Percentiles rank a stretch among this genome's conserved stretches.
These are phyloP conservation scores for Discoglossus pictus DNA, from an alignment of 2,797 vertebrate species.

Conservation along the genomic window DNA sequence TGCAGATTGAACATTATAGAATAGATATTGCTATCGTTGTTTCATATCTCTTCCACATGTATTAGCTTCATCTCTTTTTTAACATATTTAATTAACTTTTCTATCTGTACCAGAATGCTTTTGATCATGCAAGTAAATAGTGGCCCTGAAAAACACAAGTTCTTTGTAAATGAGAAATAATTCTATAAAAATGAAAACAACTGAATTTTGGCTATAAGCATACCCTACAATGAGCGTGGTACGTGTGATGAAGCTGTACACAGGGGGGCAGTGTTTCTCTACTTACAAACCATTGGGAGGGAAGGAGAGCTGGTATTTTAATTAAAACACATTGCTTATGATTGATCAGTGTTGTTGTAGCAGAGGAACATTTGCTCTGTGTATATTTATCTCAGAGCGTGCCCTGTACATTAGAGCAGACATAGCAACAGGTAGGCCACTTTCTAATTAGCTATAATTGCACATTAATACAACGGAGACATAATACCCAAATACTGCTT, in stretches of 20 bases:
- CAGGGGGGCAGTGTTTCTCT: conserved; percentile 47
- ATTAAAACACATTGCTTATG: conserved; percentile 44
- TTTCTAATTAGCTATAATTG: conserved; percentile 49
- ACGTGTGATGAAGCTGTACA: conserved; percentile 28
- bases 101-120: too few species aligned
- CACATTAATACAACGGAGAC: conserved; percentile 31
- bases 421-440: conserved; percentile 49
- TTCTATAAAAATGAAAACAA: too few species aligned
- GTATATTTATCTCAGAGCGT: conserved; percentile 48
- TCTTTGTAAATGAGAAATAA: too few species aligned
- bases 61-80: too few species aligned
- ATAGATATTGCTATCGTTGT: too few species aligned
- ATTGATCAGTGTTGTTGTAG: conserved; percentile 47
- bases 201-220: too few species aligned
- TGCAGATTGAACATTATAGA: too few species aligned
- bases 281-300: conserved; percentile 24
- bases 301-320: conserved; percentile 29
- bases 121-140: too few species aligned
- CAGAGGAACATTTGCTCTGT: conserved; percentile 45
- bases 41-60: too few species aligned
- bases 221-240: neutral
- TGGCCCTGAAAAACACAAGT: too few species aligned
- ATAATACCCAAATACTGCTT: neutral
- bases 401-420: conserved; percentile 44
- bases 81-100: too few species aligned